phyloP scores from a whole-genome alignment of 1,140 invertebrate genomes.

The Diuraphis noxia region DNA sequence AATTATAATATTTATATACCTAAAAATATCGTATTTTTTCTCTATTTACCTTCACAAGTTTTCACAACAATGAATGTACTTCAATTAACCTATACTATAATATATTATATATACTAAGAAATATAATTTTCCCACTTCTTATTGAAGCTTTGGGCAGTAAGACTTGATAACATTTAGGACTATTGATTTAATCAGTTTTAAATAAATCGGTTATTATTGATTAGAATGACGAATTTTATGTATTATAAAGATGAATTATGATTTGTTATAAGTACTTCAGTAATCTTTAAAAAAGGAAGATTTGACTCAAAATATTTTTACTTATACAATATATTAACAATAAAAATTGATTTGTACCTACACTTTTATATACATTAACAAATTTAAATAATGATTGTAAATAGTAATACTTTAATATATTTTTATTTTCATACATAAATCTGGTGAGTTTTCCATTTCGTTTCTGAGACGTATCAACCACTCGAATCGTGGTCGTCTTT shows the following conservation, averaged over 20 bases:
- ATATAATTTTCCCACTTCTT: background rate
- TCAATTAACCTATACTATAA: background rate
- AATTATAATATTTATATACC: background rate
- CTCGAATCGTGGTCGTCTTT: too few relatives aligned
- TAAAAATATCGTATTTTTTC: background rate
- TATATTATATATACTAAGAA: background rate
- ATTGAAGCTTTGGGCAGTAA: background rate
- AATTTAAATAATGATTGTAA: too few relatives aligned
- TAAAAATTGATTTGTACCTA: background rate
- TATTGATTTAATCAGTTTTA: background rate
- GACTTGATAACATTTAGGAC: background rate
- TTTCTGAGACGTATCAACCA: too few relatives aligned
- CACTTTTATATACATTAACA: too few relatives aligned
- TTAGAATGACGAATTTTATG: background rate
- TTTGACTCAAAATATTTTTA: background rate
- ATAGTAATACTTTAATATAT: too few relatives aligned
- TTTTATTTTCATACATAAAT: too few relatives aligned
- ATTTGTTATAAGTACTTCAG: background rate
- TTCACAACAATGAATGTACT: background rate
- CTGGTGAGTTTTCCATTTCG: too few relatives aligned
- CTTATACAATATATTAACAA: background rate
- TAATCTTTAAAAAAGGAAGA: background rate
- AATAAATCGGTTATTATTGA: background rate
- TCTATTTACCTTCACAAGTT: background rate
- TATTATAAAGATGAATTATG: background rate